Evolutionary conservation across 2,113 vertebrate genomes (phyloP), one percentile per base, ranked within the genome.

Genomic region (Eretmochelys imbricata): DNA sequence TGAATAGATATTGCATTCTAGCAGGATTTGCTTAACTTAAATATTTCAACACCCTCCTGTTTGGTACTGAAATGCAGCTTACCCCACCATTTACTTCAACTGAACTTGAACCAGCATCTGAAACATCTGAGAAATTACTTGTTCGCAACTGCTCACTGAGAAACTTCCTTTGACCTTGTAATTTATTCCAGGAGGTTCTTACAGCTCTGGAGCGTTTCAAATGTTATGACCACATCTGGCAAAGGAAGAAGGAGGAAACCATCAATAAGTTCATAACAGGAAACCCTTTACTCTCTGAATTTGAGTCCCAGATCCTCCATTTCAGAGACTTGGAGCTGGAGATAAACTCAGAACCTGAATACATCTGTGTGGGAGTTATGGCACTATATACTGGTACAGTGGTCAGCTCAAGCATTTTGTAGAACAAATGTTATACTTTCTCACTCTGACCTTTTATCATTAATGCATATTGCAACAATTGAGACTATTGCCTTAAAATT

Each of bases 171-270:
- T 93, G 46, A 65, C 85, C 51, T 94, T 89, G 8, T 91, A 2
- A 94, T 97, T 49, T 96, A 4, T 98, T 98, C 92, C 94, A 99
- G 99, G 99, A 99, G 85, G 97, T 99, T 94, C 94, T 98, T 75
- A 94, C 97, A 50, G 98, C 99, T 89, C 97, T 99, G 90, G 97
- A 99, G 27, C 97, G 91, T 89, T 99, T 99, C 83, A 98, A 96
- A 82, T 49, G 97, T 87, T 99, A 99, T 93, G 99, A 99, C 93
- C 98, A 99, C 91, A 98, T 99, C 97, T 99, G 99, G 99, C 99
- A 98, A 95, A 98, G 97, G 85, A 98, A 99, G 90, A 98, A 99
- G 89, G 98, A 99, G 89, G 98, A 99, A 89, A 98, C 98, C 31
- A 98, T 99, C 96, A 96, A 90, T 85, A 97, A 97, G 54, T 98